These are phyloP conservation scores for Oscheius myriophilus DNA, from an alignment of 2,888 invertebrate genomes.

Conservation along the genomic window DNA sequence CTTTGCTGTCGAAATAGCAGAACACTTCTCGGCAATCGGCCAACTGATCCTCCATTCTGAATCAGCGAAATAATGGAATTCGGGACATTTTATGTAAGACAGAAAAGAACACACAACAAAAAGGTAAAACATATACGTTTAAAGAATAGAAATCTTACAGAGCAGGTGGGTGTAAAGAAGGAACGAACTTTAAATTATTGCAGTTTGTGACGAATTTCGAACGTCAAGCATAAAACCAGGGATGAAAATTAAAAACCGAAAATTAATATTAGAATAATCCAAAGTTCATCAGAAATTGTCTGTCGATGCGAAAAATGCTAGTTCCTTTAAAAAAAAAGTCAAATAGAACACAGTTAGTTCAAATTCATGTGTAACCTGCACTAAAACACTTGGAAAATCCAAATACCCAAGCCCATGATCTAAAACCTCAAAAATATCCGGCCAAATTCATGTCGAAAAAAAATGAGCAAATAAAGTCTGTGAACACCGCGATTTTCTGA, in stretches of 20 bases:
- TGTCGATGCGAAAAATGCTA: no score
- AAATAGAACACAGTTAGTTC: no score
- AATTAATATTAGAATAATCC: background rate
- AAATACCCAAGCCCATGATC: no score
- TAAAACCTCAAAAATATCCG: no score
- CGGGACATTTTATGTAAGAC: background rate
- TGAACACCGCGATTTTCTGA: no score
- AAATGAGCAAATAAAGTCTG: no score
- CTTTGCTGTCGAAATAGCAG: constrained; percentile 94
- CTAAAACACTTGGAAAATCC: background rate
- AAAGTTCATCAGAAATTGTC: no score
- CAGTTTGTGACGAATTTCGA: background rate
- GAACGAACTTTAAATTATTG: background rate
- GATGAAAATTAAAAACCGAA: background rate
- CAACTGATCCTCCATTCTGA: constrained; percentile 52
- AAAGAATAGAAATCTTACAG: constrained; percentile 5
- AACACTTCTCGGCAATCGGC: constrained; percentile 82
- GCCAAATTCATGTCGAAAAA: no score
- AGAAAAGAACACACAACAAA: background rate
- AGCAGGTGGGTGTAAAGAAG: background rate
- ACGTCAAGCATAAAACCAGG: background rate
- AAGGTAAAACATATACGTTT: background rate
- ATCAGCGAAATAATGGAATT: background rate
- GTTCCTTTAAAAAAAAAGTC: no score
- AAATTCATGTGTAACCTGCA: no score